Conservation (phyloP, 1,140 invertebrate genomes). For the Tenebrio molitor region DNA sequence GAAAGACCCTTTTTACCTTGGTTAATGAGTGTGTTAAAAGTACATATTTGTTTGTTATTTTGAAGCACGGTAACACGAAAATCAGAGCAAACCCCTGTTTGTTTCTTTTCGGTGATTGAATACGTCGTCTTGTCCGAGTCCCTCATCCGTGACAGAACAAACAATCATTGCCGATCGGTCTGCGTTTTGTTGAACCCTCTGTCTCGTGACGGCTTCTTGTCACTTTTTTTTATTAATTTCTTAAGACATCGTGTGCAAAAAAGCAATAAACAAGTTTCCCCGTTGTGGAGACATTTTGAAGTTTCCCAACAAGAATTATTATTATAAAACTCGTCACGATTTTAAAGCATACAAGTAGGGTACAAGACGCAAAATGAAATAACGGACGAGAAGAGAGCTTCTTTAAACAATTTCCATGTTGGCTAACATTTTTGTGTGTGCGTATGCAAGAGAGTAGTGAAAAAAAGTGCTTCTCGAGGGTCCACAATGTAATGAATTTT, state of each 20-base stretch:
- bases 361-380: slow-evolving; percentile 4
- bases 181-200: no score
- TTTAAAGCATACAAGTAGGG: neutral
- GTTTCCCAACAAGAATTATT: neutral
- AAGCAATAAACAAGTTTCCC: slow-evolving; percentile 3
- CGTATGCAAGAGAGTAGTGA: neutral
- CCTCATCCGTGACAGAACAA: no score
- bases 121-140: no score
- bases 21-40: no score
- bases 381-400: neutral
- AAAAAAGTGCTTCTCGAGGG: slow-evolving; percentile 2
- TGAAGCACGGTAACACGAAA: no score
- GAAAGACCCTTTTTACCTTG: no score
- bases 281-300: slow-evolving; percentile 4
- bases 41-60: no score
- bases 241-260: neutral
- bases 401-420: slow-evolving; percentile 16
- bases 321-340: slow-evolving; percentile 10
- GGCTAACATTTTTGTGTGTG: neutral
- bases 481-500: slow-evolving; percentile 24
- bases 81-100: no score
- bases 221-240: neutral
- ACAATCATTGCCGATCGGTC: no score
- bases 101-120: no score
- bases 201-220: neutral